These are phyloP conservation scores for Chymomyza caudatula DNA, from an alignment of 2,888 invertebrate genomes.

Conservation along the genomic window DNA sequence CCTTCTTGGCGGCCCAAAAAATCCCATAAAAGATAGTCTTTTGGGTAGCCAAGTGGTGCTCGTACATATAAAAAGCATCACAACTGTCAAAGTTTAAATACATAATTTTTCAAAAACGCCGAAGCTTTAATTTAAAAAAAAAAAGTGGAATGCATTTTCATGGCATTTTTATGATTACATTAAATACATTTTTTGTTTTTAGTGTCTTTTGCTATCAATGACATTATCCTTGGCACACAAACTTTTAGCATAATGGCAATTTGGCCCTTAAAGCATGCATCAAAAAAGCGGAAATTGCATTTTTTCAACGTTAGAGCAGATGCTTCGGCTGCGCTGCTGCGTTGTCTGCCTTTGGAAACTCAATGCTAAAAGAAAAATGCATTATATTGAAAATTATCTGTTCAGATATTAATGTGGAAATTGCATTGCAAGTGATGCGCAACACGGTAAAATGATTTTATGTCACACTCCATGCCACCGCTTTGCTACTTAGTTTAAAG, in stretches of 20 bases:
- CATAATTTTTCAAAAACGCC: neutral
- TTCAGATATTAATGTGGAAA: conserved; percentile 56
- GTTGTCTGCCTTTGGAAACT: conserved; percentile 36
- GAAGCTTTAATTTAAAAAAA: neutral
- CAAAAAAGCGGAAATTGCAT: conserved; percentile 55
- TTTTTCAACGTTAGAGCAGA: conserved; percentile 41
- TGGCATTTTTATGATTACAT: neutral
- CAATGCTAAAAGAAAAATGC: neutral
- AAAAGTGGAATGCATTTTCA: neutral
- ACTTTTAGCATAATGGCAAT: conserved; percentile 54
- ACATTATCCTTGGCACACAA: conserved; percentile 41
- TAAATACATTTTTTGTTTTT: conserved; percentile 19
- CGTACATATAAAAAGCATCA: too few species aligned
- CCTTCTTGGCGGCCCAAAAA: too few species aligned
- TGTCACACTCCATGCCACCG: too few species aligned
- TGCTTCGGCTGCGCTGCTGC: conserved; percentile 39
- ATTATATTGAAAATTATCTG: conserved; percentile 59
- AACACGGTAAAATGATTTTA: conserved; percentile 6
- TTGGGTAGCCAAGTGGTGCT: too few species aligned
- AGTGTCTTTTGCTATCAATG: neutral
- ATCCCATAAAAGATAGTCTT: too few species aligned
- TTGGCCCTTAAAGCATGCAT: conserved; percentile 50
- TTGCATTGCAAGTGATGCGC: conserved; percentile 48
- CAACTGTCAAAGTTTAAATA: neutral
- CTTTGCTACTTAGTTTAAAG: neutral